Evolutionary conservation across 2,113 vertebrate genomes (phyloP).

Genomic region (Psilopogon haemacephalus): DNA sequence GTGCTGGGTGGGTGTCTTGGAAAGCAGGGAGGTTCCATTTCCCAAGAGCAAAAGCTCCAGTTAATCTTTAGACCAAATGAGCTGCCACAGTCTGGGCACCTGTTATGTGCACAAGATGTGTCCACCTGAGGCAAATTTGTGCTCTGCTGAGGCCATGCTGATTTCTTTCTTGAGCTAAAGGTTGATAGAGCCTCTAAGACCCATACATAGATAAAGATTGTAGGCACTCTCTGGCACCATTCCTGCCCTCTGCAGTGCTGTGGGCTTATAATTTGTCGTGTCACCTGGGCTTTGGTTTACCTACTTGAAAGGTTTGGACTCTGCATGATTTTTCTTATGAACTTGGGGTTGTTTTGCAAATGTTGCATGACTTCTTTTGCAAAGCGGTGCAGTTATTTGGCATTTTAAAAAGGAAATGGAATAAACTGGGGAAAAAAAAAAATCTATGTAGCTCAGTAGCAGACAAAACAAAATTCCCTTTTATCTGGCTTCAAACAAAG

Average conservation of each 20-base stretch:
- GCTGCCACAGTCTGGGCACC: background rate
- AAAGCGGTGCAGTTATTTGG: background rate
- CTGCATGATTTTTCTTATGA: background rate
- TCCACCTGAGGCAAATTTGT: rapidly evolving
- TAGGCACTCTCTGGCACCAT: too few species aligned
- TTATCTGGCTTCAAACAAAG: rapidly evolving
- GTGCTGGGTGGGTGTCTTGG: background rate
- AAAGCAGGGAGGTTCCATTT: background rate
- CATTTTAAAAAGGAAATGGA: background rate
- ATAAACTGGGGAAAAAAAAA: background rate
- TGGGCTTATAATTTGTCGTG: background rate
- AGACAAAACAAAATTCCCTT: background rate
- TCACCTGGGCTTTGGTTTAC: background rate
- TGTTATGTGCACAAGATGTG: rapidly evolving
- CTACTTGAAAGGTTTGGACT: background rate
- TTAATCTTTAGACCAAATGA: background rate
- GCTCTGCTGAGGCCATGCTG: background rate
- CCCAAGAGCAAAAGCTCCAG: background rate
- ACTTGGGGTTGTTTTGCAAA: background rate
- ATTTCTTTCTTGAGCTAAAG: background rate
- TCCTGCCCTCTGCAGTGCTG: background rate
- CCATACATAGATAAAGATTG: background rate
- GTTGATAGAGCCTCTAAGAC: background rate
- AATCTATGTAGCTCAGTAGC: background rate
- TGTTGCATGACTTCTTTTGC: background rate